Percentiles rank a stretch among this genome's conserved stretches.
phyloP scores from a whole-genome alignment of 2,797 vertebrate species.

The Picus viridis region DNA sequence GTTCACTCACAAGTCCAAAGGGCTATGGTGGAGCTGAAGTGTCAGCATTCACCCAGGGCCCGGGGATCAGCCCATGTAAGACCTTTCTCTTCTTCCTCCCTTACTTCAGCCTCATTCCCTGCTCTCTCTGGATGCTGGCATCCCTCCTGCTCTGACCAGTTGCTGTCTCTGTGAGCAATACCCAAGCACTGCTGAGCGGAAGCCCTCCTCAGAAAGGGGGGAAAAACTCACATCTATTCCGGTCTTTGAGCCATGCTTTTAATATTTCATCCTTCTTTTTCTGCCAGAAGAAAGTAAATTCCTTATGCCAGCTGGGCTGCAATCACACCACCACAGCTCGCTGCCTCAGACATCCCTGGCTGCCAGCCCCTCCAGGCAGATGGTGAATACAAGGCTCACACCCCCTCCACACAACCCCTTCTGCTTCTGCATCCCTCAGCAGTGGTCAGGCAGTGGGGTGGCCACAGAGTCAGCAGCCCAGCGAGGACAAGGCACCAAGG shows the following conservation, averaged over 20 bases:
- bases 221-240: neutral
- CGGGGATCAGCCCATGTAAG: neutral
- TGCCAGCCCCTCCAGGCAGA: slow-evolving; percentile 40
- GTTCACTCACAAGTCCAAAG: neutral
- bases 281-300: slow-evolving; percentile 30
- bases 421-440: slow-evolving; percentile 23
- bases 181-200: neutral
- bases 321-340: neutral
- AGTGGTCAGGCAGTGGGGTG: neutral
- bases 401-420: neutral
- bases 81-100: neutral
- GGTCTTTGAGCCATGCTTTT: slow-evolving; percentile 19
- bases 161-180: neutral
- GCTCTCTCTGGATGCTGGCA: neutral
- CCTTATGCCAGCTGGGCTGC: slow-evolving; percentile 9
- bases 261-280: slow-evolving; percentile 26
- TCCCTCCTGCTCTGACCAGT: neutral
- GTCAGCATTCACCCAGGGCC: neutral
- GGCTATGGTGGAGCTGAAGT: neutral
- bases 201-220: neutral
- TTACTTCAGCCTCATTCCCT: neutral
- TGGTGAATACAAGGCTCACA: neutral
- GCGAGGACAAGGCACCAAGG: neutral
- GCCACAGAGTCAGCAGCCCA: neutral
- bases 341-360: slow-evolving; percentile 17